Evolutionary conservation across 2,113 vertebrate species (phyloP), one percentile per base, ranked within the genome.

Genomic region (Halcyon senegalensis): DNA sequence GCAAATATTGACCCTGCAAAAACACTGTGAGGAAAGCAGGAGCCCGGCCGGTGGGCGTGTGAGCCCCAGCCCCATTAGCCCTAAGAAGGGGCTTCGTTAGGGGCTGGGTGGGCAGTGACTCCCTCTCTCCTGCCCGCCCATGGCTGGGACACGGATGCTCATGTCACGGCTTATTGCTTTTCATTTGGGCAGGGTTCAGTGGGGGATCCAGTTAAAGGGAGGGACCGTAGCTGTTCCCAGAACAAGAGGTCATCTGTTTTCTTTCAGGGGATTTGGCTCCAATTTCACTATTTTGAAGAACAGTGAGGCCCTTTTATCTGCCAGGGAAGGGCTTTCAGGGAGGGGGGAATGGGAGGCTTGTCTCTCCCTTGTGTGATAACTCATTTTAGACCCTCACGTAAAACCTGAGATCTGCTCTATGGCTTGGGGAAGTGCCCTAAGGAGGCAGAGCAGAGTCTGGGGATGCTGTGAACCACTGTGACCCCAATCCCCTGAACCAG

Each of bases 191-290:
- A 84, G 94, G 84, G 24, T 63, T 95, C 73, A 59, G 79, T 50
- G 5, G 0, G 63, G 55, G 97, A 95, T 59, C 37, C 79, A 74
- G 95, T 87, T 69, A 53, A 91, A 85, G 67, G 88, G 55, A 94
- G 85, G 85, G 90, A 50, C 43, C 8, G 2, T 46, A 44, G 87
- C 81, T 33, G 76, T 80, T 94, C 92, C 89, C 95, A 94, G 93
- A 96, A 97, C 50, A 96, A 81, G 89, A 89, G 95, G 91, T 96
- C 96, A 94, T 96, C 97, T 95, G 94, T 95, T 97, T 96, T 91
- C 94, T 97, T 95, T 87, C 95, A 93, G 75, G 88, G 91, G 95
- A 90, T 94, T 96, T 94, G 95, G 78, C 97, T 96, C 92, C 1
- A 5, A 41, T 93, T 96, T 93, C 94, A 77, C 63, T 53, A 31